Evolutionary conservation across 2,888 invertebrate species (phyloP), one percentile per base, ranked within the genome.

Genomic region (Carabus problematicus): DNA sequence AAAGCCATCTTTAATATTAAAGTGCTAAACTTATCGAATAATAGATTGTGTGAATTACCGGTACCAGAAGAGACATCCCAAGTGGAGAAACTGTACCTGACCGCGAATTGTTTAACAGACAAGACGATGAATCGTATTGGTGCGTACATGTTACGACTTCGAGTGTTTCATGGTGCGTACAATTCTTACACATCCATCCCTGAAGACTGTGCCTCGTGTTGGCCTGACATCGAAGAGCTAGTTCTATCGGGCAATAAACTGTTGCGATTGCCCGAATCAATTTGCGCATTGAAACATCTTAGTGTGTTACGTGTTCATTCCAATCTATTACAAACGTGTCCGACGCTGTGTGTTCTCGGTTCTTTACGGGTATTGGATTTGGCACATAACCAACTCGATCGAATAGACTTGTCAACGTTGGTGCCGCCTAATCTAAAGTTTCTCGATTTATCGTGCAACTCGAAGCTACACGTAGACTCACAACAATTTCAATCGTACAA

Each of bases 341-440:
- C 94, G 0, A 88, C 88, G 78, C 86, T 94, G 75, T 89, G 90
- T n/a, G 89, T 89, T 78, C 87, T 92, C 75, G 84, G 86, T 41
- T 88, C 90, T 1, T 82, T 94, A 3, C 89, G 91, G 83, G 92
- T 94, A 14, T 82, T 94, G 70, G 94, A 94, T 80, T 85, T 94
- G 74, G 93, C 94, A 0, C 93, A 94, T 77, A 94, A 94, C 79
- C 92, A 93, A 78, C 80, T 94, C 62, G 92, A 93, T 78, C 88
- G 89, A 73, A 87, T 94, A 68, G 93, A 94, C 81, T 83, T 94
- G 74, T 85, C 89, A 67, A 85, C 88, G 3, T 79, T 94, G 62
- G 91, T 94, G 47, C 93, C 94, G 1, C 90, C 91, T 61, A 93
- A 93, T 78, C 83, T 94, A 41, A 93, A 93, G 78, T 94, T 93